These are phyloP conservation scores for Baronia brevicornis DNA, from an alignment of 2,888 invertebrate genomes.

Conservation along the genomic window DNA sequence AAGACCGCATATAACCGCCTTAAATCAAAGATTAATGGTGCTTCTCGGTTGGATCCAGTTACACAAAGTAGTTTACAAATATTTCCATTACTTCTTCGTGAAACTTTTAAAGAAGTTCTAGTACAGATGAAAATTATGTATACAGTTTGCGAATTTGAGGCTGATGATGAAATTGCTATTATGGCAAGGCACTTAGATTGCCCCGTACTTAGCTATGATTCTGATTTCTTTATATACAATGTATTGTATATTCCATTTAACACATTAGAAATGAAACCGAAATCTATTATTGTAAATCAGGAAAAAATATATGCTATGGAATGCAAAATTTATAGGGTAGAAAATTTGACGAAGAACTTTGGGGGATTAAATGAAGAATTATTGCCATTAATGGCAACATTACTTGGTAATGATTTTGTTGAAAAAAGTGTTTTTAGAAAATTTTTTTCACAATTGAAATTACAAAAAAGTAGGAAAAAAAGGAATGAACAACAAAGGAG, in stretches of 20 bases:
- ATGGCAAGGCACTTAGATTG: constrained; percentile 85
- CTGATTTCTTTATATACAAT: constrained; percentile 94
- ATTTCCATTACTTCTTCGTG: constrained; percentile 85
- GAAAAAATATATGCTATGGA: constrained; percentile 59
- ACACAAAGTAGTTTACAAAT: constrained; percentile 73
- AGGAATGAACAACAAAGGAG: constrained; percentile 79
- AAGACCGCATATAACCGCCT: constrained; percentile 78
- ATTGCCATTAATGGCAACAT: constrained; percentile 86
- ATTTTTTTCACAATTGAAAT: constrained; percentile 80
- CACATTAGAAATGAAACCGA: constrained; percentile 74
- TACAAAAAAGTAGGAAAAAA: constrained; percentile 70
- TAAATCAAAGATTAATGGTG: constrained; percentile 75
- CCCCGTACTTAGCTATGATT: constrained; percentile 94
- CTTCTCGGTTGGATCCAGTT: constrained; percentile 72
- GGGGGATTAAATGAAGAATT: constrained; percentile 79
- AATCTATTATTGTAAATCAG: constrained; percentile 33
- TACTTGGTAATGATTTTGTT: constrained; percentile 94
- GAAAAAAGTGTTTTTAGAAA: constrained; percentile 78
- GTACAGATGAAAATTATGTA: constrained; percentile 78
- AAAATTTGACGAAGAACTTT: constrained; percentile 80
- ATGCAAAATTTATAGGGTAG: constrained; percentile 83
- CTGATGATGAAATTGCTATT: constrained; percentile 91
- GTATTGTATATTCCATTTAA: constrained; percentile 87
- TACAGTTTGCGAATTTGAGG: constrained; percentile 89
- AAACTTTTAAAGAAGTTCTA: constrained; percentile 84